These are phyloP conservation scores for Parascotia fuliginaria DNA, from an alignment of 2,888 invertebrate genomes.

Conservation along the genomic window DNA sequence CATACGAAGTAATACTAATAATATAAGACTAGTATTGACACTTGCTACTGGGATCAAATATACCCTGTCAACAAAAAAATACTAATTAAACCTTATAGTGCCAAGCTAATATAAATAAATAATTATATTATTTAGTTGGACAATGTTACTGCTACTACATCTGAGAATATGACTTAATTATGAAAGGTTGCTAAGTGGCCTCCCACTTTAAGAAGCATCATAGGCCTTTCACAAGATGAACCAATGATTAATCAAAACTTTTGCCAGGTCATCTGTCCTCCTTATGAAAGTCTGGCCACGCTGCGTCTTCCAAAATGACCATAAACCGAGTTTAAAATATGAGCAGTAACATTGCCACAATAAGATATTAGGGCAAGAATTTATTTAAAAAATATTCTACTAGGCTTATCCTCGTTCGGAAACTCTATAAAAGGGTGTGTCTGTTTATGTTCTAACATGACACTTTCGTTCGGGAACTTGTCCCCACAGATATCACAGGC, in stretches of 20 bases:
- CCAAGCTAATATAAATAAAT: conserved; percentile 27
- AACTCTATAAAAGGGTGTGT: conserved; percentile 82
- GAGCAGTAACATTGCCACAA: conserved; percentile 18
- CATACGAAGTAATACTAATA: conserved; percentile 2
- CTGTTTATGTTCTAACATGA: conserved; percentile 76
- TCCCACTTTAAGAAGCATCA: no score
- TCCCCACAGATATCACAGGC: conserved; percentile 79
- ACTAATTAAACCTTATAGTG: conserved; percentile 24
- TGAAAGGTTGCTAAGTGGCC: no score
- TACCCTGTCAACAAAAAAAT: conserved; percentile 33
- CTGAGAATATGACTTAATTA: no score
- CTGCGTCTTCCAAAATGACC: no score
- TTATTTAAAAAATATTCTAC: conserved; percentile 82
- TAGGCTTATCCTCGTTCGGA: conserved; percentile 78
- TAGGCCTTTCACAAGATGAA: no score
- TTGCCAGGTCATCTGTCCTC: no score
- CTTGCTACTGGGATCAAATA: conserved; percentile 17
- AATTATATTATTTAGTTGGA: conserved; percentile 1
- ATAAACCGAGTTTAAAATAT: not conserved
- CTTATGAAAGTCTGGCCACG: no score
- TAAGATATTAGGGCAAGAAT: conserved; percentile 45
- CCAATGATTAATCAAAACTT: no score
- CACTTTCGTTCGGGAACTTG: conserved; percentile 62
- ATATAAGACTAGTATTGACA: conserved; percentile 47
- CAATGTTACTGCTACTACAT: conserved; percentile 13